A percentile compares a stretch with the other conserved stretches of the same genome.
Conservation (phyloP, 2,113 vertebrate species). For the Lagopus leucura region DNA sequence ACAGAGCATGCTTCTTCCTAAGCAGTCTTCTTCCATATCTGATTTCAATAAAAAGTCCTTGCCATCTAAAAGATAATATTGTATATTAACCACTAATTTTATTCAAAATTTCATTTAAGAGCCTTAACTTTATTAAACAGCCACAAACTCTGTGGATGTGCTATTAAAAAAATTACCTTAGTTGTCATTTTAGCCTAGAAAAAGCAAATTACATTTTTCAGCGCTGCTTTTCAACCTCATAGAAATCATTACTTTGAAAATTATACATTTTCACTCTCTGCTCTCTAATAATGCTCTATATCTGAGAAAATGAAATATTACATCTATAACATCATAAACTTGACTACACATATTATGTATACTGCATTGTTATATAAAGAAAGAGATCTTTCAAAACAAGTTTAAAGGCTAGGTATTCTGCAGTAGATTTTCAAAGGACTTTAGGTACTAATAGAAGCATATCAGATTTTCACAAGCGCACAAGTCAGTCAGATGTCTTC, state of each 20-base stretch:
- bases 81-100: background rate
- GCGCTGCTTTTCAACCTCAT: background rate
- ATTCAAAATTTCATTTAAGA: background rate
- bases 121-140: background rate
- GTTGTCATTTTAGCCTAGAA: background rate
- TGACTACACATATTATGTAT: background rate
- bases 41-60: background rate
- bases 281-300: background rate
- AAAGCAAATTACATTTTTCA: background rate
- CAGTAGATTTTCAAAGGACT: background rate
- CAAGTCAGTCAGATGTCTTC: background rate
- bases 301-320: background rate
- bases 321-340: background rate
- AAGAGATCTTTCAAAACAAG: background rate
- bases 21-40: background rate
- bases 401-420: background rate
- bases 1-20: background rate
- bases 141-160: background rate
- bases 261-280: background rate
- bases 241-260: background rate
- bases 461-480: background rate
- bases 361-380: background rate
- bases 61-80: background rate
- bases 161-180: background rate
- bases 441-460: background rate